Conservation (phyloP, 2,888 invertebrate genomes). For the Tipula confusa region DNA sequence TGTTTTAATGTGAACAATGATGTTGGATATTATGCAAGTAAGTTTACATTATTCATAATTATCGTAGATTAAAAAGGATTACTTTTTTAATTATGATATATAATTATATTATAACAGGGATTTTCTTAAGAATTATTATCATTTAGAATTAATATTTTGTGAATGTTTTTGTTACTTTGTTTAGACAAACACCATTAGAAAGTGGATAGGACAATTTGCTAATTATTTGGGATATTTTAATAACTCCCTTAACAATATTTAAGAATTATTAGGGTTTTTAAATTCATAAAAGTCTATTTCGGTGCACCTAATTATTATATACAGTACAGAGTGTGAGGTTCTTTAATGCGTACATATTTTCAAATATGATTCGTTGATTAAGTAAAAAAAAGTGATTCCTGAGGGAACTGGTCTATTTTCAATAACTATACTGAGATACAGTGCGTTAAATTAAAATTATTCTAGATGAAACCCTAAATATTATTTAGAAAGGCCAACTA, state of each 20-base stretch:
- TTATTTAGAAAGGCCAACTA: too few species aligned
- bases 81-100: background rate
- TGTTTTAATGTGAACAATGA: constrained; percentile 90
- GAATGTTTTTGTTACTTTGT: background rate
- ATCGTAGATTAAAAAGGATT: background rate
- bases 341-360: too few species aligned
- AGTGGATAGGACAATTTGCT: background rate
- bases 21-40: constrained; percentile 86
- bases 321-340: too few species aligned
- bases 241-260: background rate
- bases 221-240: background rate
- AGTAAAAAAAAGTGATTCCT: too few species aligned
- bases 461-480: too few species aligned
- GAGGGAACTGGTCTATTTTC: too few species aligned
- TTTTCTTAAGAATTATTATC: background rate
- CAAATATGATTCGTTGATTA: too few species aligned
- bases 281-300: too few species aligned
- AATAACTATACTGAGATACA: too few species aligned
- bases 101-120: background rate
- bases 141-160: background rate
- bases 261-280: background rate
- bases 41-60: constrained; percentile 44
- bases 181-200: background rate
- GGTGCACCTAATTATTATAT: too few species aligned
- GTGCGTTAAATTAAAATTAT: too few species aligned